Base-by-base conservation (phyloP, 2,113 vertebrate species). In the Chionomys nivalis region DNA sequence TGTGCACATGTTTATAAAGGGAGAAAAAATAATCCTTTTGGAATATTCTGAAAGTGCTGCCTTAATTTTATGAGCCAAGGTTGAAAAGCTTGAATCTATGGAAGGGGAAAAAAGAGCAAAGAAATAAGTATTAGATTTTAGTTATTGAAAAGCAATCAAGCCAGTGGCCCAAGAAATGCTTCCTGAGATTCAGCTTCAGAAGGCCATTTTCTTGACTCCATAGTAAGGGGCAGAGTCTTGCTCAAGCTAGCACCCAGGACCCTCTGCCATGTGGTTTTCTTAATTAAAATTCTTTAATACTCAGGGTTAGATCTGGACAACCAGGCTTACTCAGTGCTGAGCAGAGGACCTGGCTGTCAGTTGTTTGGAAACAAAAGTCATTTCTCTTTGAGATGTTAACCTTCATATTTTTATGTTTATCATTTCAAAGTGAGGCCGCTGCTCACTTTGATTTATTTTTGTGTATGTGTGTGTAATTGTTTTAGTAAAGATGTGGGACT, bases 1-100 rank as follows among this genome's bases (percentile, higher is more conserved):
- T 19, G 39, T 58, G 5, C 55, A 10, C 36, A 23, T 47, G 44
- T 33, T 58, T 49, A 26, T 23, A 21, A 6, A 21, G 19, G 58
- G 11, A 68, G 66, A 76, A 52, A 97, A 91, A 47, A 0, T 3
- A 49, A 1, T 70, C 19, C 52, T 90, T 83, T 61, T 16, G 49
- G 85, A 90, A 87, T 39, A 21, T 61, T 21, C 14, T 14, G 10
- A 92, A 97, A 98, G 61, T 3, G 31, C 3, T 65, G 2, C n/a
- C 91, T 96, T 94, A 33, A 5, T 65, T 97, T 87, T 96, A 70
- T n/a, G 75, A 93, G 68, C 16, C 68, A 65, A 96, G 66, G 6
- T 42, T 17, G 1, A 12, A 96, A 94, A 97, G 86, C 65, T 42
- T 94, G 92, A 88, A 19, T 0, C 26, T 82, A 23, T 63, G 58